A percentile compares a stretch with the other conserved stretches of the same genome.
These are phyloP conservation scores for Phymatocera aterrima DNA, from an alignment of 2,888 invertebrate genomes.

Conservation along the genomic window DNA sequence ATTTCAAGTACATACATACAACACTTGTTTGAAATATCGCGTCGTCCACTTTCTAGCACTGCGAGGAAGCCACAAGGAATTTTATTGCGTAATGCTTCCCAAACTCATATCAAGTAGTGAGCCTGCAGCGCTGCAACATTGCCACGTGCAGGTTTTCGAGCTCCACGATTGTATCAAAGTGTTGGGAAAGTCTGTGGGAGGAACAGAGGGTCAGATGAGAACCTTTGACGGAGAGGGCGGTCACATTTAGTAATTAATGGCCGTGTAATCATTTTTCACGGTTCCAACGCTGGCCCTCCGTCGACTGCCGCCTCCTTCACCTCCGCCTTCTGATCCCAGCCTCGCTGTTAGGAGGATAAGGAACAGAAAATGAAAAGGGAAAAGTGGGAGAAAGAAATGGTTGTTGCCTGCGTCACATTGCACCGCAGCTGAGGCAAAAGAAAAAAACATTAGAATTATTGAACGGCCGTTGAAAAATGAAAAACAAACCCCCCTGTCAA, in stretches of 20 bases:
- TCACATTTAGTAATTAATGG: constrained; percentile 49
- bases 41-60: background rate
- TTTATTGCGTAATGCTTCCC: constrained; percentile 26
- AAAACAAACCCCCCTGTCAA: constrained; percentile 5
- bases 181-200: constrained; percentile 37
- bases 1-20: constrained; percentile 14
- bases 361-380: background rate
- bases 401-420: background rate
- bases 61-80: constrained; percentile 11
- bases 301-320: constrained; percentile 3
- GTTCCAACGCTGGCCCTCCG: constrained; percentile 34
- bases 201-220: constrained; percentile 32
- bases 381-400: background rate
- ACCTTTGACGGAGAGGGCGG: constrained; percentile 44
- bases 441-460: constrained; percentile 10
- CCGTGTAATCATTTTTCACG: constrained; percentile 49
- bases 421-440: background rate
- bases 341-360: background rate
- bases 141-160: background rate
- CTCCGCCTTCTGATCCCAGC: constrained; percentile 31
- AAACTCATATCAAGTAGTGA: background rate
- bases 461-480: constrained; percentile 9
- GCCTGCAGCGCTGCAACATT: background rate
- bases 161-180: background rate
- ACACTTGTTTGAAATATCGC: background rate